Evolutionary conservation across 2,888 invertebrate genomes (phyloP), one percentile per base, ranked within the genome.

Genomic region (Torymus texanus): DNA sequence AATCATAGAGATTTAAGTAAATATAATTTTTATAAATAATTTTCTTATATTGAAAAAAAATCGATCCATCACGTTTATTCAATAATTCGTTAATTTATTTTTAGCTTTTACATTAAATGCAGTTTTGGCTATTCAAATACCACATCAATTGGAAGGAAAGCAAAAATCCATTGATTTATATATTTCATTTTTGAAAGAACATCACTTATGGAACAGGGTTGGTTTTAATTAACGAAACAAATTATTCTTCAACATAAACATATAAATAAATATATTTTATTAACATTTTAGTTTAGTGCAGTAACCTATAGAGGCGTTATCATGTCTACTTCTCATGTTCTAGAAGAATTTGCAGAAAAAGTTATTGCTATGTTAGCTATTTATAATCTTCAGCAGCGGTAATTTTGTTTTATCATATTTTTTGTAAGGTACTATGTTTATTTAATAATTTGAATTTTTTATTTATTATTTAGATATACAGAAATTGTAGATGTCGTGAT

Each of bases 71-170:
- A 16, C 18, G 2, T n/a, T 18, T 59, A 66, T 79, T 61, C 58
- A 77, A 21, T 21, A 79, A 41, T 71, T 66, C 55, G 18, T 59
- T 68, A 72, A 65, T 75, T 62, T 66, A 3, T 3, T 82, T 84
- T 14, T 78, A 87, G 88, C 87, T 18, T 88, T 88, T 82, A 89
- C 90, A 2, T 83, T 90, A 72, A 89, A 87, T 59, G 85, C 88
- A 2, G 88, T 90, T 2, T 85, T 93, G 18, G 96, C 97, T 2
- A 93, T 98, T 91, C 96, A 97, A 90, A 94, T 97, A 79, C 91
- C 94, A 0, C 95, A 95, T 82, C 98, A 98, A 89, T 91, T 98
- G 75, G 94, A 95, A 83, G 97, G 97, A 89, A 98, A 98, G 91
- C 95, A 94, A 87, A 93, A 94, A 86, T 97, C 96, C 0, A 92